These are phyloP conservation scores for Diaprepes abbreviatus DNA, from an alignment of 2,888 invertebrate species.

Conservation along the genomic window DNA sequence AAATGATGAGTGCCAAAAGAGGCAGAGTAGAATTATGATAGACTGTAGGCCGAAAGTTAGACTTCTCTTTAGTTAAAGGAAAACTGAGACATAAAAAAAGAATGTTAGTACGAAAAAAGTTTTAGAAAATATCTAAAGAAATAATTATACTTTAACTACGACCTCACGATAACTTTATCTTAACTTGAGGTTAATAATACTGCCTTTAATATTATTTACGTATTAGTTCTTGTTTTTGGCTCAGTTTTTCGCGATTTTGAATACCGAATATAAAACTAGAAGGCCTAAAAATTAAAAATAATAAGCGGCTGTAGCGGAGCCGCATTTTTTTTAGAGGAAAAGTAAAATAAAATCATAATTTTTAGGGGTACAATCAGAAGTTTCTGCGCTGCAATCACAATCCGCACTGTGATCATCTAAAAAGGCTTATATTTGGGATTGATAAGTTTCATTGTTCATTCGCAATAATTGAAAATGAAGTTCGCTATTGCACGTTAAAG, in stretches of 20 bases:
- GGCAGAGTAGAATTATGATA: slow-evolving; percentile 18
- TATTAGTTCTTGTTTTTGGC: neutral
- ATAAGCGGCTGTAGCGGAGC: neutral
- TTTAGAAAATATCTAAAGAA: too few relatives aligned
- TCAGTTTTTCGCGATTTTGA: neutral
- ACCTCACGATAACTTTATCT: neutral
- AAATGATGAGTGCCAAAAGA: slow-evolving; percentile 20
- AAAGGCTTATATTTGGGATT: too few relatives aligned
- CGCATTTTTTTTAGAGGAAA: neutral
- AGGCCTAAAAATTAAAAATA: neutral
- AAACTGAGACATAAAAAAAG: slow-evolving; percentile 2
- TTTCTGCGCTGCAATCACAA: neutral
- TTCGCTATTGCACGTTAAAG: too few relatives aligned
- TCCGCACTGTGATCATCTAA: too few relatives aligned
- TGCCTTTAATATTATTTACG: neutral
- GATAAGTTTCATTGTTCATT: too few relatives aligned
- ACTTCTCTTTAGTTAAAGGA: neutral
- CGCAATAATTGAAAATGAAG: too few relatives aligned
- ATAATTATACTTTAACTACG: too few relatives aligned
- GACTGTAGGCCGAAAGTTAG: slow-evolving; percentile 17
- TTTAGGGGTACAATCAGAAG: neutral
- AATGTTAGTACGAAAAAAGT: too few relatives aligned
- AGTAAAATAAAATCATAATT: neutral
- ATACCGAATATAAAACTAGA: neutral
- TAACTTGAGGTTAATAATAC: neutral